Evolutionary conservation across 1,140 invertebrate genomes (phyloP), one percentile per base, ranked within the genome.

Genomic region (Plutomurus gul): DNA sequence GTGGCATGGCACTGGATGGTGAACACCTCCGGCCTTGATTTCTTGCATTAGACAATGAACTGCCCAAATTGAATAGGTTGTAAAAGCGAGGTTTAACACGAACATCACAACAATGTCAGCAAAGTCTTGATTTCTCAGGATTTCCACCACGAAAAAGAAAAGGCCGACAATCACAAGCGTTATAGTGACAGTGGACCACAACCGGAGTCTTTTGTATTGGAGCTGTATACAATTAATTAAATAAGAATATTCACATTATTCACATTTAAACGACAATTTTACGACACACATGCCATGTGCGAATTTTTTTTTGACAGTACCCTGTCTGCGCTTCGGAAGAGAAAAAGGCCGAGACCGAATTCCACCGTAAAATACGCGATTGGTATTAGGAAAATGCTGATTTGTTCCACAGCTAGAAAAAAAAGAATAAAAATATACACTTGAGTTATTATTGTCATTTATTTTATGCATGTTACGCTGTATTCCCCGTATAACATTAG

Each of bases 11-110:
- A 78, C 39, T n/a, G 71, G 33, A 16, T 27, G 36, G 25, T 78
- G 77, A 7, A 78, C 47, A 18, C 71, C 77, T 20, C 49, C 0
- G 22, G 39, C 4, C 33, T 60, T 78, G n/a, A 78, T 39, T 46
- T 78, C 77, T 8, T 74, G n/a, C 77, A 78, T 78, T 13, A 78
- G 39, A 37, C 30, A 74, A 33, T 78, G 77, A 1, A 74, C 77
- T n/a, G 73, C 77, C 43, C 46, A 78, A 60, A 78, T 36, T 4
- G 77, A 78, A 43, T 78, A 78, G 8, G 20, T 20, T 16, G 77
- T 78, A 25, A 78, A 78, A 22, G 30, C 37, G 22, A 74, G 73
- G 37, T 72, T 78, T 22, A 46, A 36, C 30, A 78, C 46, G 20
- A 60, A 74, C 7, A 78, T 56, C 20, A 37, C 36, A 65, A 78